Base-by-base conservation (phyloP, 2,113 vertebrate genomes). In the Thalassoma bifasciatum region DNA sequence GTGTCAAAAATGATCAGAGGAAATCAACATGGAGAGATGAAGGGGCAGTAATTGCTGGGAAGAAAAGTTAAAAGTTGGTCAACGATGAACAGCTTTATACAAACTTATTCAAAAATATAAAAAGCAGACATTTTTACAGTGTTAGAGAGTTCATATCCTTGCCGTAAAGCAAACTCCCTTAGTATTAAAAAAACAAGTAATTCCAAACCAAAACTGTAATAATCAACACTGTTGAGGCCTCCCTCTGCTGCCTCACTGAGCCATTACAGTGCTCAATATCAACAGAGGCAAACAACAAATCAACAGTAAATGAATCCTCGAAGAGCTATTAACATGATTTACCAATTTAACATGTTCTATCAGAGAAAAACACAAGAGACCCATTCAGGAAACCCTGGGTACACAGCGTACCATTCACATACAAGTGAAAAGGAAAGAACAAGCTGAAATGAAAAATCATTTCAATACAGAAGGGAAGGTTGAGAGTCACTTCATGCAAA, bases 1-100 rank as follows among this genome's bases (percentile, higher is more conserved):
- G 56, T 82, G 80, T 87, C 82, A 61, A 71, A 79, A 66, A 46
- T 49, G 49, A 70, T 79, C 47, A 4, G 75, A 51, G 73, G 66
- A 73, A 82, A 86, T 71, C 78, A 80, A 57, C 47, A 46, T 50
- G 16, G 68, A 73, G 57, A 72, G 63, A 84, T 66, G 62, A 54
- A 75, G 63, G 46, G 37, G 73, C 24, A n/a, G 50, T 36, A 72
- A 30, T 8, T 11, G 51, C 60, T 54, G 37, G 4, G 13, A 42
- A 57, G n/a, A n/a, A 51, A 70, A 69, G 76, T 64, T 2, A 66
- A 61, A 78, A 38, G 56, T 52, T 56, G 54, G 50, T 62, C 10
- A 2, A 51, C 72, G 65, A 73, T 60, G 36, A 73, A 79, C 2
- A 1, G 42, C 10, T 66, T 79, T 8, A 47, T 13, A 2, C 3